Evolutionary conservation across 2,113 vertebrate species (phyloP).

Genomic region (Agelaius phoeniceus): DNA sequence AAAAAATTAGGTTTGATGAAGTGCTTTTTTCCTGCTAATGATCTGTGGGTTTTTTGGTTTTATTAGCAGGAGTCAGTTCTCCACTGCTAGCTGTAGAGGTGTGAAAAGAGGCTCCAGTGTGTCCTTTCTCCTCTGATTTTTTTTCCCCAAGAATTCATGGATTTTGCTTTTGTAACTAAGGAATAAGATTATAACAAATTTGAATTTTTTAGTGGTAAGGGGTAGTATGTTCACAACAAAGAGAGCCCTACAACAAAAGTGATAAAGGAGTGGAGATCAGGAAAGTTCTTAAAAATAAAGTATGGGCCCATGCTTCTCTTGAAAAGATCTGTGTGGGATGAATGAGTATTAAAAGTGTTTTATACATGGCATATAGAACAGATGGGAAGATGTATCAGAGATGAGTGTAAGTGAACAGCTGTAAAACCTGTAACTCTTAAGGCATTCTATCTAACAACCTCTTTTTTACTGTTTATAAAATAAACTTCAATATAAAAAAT

Average conservation of each 20-base stretch:
- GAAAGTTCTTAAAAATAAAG: not conserved
- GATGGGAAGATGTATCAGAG: not conserved
- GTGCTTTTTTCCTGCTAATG: not conserved
- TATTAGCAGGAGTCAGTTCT: not conserved
- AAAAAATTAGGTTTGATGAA: not conserved
- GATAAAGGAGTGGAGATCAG: not conserved
- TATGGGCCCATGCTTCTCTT: not conserved
- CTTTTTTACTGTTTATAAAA: not conserved
- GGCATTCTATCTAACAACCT: not conserved
- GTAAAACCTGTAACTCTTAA: not conserved
- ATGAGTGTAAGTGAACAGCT: not conserved
- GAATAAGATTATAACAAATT: not conserved
- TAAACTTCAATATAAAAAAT: not conserved
- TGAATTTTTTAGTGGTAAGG: not conserved
- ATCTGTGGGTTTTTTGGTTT: not conserved
- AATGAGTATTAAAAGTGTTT: not conserved
- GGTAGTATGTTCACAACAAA: not conserved
- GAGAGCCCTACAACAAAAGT: not conserved
- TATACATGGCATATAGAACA: not conserved
- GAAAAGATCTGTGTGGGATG: not conserved
- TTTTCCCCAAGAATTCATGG: not conserved
- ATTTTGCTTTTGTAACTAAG: not conserved
- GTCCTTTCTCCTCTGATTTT: not conserved
- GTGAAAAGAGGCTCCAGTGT: not conserved
- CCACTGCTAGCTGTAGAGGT: not conserved